A percentile compares a stretch with the other conserved stretches of the same genome.
Conservation (phyloP, 2,113 vertebrate genomes). For the Meleagris gallopavo region DNA sequence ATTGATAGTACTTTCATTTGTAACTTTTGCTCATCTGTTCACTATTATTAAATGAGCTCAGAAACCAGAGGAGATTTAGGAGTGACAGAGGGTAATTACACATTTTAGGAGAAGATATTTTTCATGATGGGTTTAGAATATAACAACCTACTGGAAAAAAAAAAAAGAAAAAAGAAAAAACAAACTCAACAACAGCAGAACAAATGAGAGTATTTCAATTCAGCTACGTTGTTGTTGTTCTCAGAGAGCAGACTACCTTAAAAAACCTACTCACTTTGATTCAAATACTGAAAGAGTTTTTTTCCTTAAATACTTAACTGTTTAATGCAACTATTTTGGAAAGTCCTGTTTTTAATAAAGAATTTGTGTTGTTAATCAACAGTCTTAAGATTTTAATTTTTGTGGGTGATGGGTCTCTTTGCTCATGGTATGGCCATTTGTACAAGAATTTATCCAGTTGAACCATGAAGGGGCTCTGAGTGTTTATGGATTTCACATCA, state of each 20-base stretch:
- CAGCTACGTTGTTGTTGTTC: neutral
- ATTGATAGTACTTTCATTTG: conserved; percentile 82
- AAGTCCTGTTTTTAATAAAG: neutral
- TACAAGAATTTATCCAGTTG: neutral
- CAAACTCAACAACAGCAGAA: neutral
- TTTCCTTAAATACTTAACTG: neutral
- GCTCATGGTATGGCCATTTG: neutral
- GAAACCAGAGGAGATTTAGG: conserved; percentile 78
- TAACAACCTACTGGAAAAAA: conserved; percentile 64
- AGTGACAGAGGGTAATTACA: conserved; percentile 83
- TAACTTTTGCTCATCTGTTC: conserved; percentile 81
- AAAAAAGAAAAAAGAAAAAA: neutral
- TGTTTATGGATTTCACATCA: neutral
- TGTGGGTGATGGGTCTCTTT: neutral
- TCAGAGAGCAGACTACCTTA: neutral
- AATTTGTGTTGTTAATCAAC: neutral
- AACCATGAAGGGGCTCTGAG: neutral
- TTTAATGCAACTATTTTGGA: neutral
- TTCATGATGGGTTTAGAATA: conserved; percentile 74
- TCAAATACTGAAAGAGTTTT: neutral
- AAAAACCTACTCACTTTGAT: neutral
- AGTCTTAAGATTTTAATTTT: neutral
- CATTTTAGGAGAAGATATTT: conserved; percentile 77
- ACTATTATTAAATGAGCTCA: conserved; percentile 80
- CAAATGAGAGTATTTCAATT: conserved; percentile 45